Base-by-base conservation (phyloP, 2,888 invertebrate genomes). In the Norana najaformis region DNA sequence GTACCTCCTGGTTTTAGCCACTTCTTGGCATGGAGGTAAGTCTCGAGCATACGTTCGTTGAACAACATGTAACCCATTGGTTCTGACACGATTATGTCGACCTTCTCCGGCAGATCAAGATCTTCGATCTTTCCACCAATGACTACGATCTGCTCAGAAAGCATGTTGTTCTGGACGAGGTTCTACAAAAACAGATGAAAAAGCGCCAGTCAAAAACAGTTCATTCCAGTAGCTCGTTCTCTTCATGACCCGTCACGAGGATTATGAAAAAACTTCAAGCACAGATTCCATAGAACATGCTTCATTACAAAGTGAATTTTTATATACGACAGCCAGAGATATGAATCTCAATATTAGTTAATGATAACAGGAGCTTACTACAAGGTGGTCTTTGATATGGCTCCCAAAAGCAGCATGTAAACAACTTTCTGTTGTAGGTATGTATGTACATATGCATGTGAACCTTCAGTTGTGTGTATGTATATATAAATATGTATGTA, bases 31-130 rank as follows among this genome's bases (percentile, higher is more conserved):
- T 99, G 99, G 91, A 99, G 96, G 96, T 98, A 99, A 0, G 98
- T 98, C 96, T 99, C 99, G 93, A 99, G 96, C 99, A 99, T 99
- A 92, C 99, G 96, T 95, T 99, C 99, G 95, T 99, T 99, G 95
- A 98, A 98, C 90, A 99, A 95, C 99, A 99, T 99, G 95, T 99
- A 99, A n/a, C 99, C 99, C 99, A 99, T 99, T 0, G 99, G 99
- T 95, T 99, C 99, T 3, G 98, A 99, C 93, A 99, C 98, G 93
- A 99, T 99, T 88, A 98, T 97, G 95, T 99, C 99, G 35, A 99
- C 99, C 93, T 96, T 90, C 93, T 96, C 99, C 2, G 98, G 98
- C 92, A 99, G 95, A 93, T 97, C 97, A 88, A 99, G 97, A 95
- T 99, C 99, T 95, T 99, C 99, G 91, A 99, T 98, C 96, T 99